A percentile compares a stretch with the other conserved stretches of the same genome.
phyloP scores from a whole-genome alignment of 2,113 vertebrate species.

The Platichthys stellatus region DNA sequence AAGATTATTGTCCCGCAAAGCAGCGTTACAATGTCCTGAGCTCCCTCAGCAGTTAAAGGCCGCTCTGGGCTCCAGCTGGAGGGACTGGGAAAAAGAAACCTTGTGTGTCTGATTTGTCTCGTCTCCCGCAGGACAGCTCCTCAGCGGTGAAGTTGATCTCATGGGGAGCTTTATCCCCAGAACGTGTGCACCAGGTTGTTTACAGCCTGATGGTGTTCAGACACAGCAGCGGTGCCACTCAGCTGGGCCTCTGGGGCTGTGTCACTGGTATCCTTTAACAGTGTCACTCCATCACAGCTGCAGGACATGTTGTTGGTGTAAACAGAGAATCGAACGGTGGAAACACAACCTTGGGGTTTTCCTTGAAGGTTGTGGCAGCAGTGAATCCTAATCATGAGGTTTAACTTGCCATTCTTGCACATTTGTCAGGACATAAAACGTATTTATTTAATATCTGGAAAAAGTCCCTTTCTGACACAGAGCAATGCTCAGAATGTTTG shows the following conservation, averaged over 20 bases:
- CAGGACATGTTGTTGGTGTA: neutral
- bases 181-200: neutral
- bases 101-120: neutral
- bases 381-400: neutral
- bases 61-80: neutral
- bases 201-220: neutral
- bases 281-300: conserved; percentile 1
- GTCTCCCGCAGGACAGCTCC: too few species aligned
- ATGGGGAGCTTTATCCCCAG: neutral
- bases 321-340: neutral
- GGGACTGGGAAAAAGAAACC: neutral
- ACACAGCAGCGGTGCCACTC: neutral
- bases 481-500: too few species aligned
- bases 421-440: too few species aligned
- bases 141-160: neutral
- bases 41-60: too few species aligned
- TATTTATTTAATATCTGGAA: too few species aligned
- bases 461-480: too few species aligned
- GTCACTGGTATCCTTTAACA: neutral
- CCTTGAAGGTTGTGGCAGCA: neutral
- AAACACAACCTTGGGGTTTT: neutral
- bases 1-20: too few species aligned
- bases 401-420: neutral
- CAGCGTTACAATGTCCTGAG: too few species aligned
- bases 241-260: neutral